Evolutionary conservation across 2,888 invertebrate genomes (phyloP), one percentile per base, ranked within the genome.

Genomic region (Zhuqinia jingwanae): DNA sequence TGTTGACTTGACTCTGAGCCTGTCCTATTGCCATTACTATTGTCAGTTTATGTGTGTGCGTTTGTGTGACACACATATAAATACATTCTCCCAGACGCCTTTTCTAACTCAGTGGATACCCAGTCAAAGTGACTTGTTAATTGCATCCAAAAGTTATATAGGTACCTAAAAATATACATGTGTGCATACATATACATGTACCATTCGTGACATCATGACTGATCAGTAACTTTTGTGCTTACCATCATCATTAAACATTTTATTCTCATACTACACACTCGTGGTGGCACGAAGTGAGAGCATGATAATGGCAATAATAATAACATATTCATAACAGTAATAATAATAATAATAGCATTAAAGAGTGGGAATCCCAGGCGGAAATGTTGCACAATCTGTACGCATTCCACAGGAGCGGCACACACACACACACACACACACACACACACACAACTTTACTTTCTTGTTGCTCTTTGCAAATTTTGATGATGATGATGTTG

Each of bases 321-420:
- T 68, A 79, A 60, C 60, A 65, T 68, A 73, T 73, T 63, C 36
- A 78, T 77, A 42, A 5, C 56, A 53, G 20, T n/a, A 75, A 36
- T 11, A 56, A 77, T 79, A 79, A 17, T n/a, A 75, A 56, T 17
- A 56, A 84, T 79, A 79, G 30, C 30, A 56, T 53, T 56, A 73
- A 47, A 85, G 30, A 85, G 63, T 73, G 85, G 85, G 80, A 86
- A 86, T 65, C 76, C 76, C 80, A 86, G 58, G 63, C 80, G 85
- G 80, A 86, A 80, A 86, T 80, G 76, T 86, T 86, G 65, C 80
- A 68, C 85, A 86, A 86, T 75, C 75, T 56, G 30, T 75, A 75
- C 75, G 56, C 75, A 75, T 75, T 75, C 75, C 75, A 20, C 36
- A 42, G 20, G 20, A 42, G 13, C 10, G 17, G 27, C 20, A 13